Conservation (phyloP, 2,888 invertebrate genomes). For the Zygaena filipendulae region DNA sequence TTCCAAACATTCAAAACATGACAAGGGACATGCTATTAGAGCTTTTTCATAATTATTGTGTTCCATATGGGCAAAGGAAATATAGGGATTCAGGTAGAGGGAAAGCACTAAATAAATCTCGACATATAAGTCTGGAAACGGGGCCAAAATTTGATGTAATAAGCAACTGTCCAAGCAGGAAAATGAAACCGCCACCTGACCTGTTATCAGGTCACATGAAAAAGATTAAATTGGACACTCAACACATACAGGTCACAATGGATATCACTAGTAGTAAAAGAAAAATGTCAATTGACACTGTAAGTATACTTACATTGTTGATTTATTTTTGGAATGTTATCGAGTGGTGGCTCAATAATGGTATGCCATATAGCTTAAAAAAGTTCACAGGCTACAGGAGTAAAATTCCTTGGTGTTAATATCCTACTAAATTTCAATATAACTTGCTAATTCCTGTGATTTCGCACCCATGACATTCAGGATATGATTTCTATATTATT, state of each 20-base stretch:
- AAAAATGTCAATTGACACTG: constrained; percentile 38
- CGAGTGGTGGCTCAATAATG: too few relatives aligned
- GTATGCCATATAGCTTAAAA: too few relatives aligned
- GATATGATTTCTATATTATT: too few relatives aligned
- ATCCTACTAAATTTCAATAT: too few relatives aligned
- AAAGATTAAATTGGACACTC: constrained; percentile 42
- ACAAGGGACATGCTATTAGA: constrained; percentile 43
- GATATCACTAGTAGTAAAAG: constrained; percentile 32
- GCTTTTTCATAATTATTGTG: constrained; percentile 51
- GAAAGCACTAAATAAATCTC: constrained; percentile 40
- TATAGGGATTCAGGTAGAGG: constrained; percentile 50
- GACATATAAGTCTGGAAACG: constrained; percentile 33
- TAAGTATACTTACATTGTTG: constrained; percentile 32
- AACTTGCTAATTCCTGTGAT: too few relatives aligned
- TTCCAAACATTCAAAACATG: constrained; percentile 35
- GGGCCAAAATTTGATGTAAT: constrained; percentile 21
- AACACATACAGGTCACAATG: constrained; percentile 11
- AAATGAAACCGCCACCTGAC: constrained; percentile 45
- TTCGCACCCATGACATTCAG: too few relatives aligned
- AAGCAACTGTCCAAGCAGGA: constrained; percentile 19
- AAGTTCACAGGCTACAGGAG: too few relatives aligned
- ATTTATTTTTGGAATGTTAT: constrained; percentile 2
- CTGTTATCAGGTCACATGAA: constrained; percentile 44
- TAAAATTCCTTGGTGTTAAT: too few relatives aligned
- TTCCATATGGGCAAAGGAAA: constrained; percentile 54